Percentiles rank a stretch among this genome's conserved stretches.
phyloP scores from a whole-genome alignment of 2,888 invertebrate species.

The Scelioninae gen. 2 region DNA sequence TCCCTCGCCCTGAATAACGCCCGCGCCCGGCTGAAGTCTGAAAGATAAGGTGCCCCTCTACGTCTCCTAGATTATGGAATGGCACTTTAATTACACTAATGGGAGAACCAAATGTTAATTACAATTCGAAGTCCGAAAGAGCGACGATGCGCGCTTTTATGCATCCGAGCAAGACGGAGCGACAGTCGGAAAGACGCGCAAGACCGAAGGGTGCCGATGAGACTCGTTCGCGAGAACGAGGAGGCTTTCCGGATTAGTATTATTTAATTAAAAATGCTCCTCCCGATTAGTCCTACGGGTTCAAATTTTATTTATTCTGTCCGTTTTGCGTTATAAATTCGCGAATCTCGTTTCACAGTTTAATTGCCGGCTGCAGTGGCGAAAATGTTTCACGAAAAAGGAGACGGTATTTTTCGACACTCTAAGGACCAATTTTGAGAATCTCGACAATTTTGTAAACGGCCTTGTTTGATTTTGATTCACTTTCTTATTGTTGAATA shows the following conservation, averaged over 20 bases:
- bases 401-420: too few relatives aligned
- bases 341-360: not conserved
- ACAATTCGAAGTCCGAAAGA: constrained; percentile 82
- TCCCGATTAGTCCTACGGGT: constrained; percentile 61
- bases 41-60: constrained; percentile 74
- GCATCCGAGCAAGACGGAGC: constrained; percentile 62
- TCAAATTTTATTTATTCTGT: constrained; percentile 53
- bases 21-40: constrained; percentile 72
- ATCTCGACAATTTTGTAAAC: too few relatives aligned
- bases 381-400: not conserved
- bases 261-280: constrained; percentile 75
- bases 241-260: constrained; percentile 72
- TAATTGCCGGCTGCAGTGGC: not conserved
- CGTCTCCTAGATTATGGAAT: constrained; percentile 79
- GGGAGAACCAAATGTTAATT: constrained; percentile 86
- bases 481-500: too few relatives aligned
- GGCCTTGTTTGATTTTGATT: too few relatives aligned
- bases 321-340: not conserved
- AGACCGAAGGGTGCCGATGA: constrained; percentile 64
- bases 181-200: constrained; percentile 60
- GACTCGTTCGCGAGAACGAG: constrained; percentile 66
- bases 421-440: too few relatives aligned
- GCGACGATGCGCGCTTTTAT: constrained; percentile 74
- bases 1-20: constrained; percentile 61
- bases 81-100: constrained; percentile 87